Evolutionary conservation across 2,113 vertebrate genomes (phyloP), one percentile per base, ranked within the genome.

Genomic region (Cygnus buccinator): DNA sequence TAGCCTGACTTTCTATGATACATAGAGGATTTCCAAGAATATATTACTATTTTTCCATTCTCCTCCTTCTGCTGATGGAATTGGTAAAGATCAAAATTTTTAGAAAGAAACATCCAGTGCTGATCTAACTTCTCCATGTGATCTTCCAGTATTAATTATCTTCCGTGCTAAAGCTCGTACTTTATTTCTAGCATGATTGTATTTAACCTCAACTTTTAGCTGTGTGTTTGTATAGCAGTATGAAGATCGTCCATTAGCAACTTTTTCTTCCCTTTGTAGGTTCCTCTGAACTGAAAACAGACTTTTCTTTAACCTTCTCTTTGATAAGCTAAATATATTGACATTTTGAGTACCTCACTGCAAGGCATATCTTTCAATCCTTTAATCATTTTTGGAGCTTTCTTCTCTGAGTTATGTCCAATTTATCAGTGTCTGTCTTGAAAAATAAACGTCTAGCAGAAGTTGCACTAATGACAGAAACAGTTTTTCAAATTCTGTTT

Each of bases 311-410:
- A 91, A 89, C 61, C 25, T 82, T 61, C 43, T 61, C 39, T 89
- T 89, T 89, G 70, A 95, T 95, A 89, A 82, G 26, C 20, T 63
- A 95, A 76, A 95, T 48, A 68, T 79, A 96, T 91, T 71, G 84
- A 84, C 52, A 84, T 89, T 75, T 86, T 87, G 70, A 95, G 44
- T 54, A 52, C 8, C 65, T 89, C 55, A 65, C 66, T 72, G 78
- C 73, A 79, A 89, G 77, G 35, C 5, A 2, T 41, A 20, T n/a
- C 41, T 80, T 89, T 82, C 68, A 87, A 87, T 39, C 22, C 84
- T 95, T 91, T 89, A 89, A 94, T 95, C 73, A 84, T 84, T 89
- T 66, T 78, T 62, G 46, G 26, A 54, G 26, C 61, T 95, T 95
- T 92, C 41, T 94, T 95, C 71, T 66, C 55, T 68, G 29, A 84